phyloP scores from a whole-genome alignment of 30 jellyfish, hydroid and myxozoan species.

The Clytia hemisphaerica region DNA sequence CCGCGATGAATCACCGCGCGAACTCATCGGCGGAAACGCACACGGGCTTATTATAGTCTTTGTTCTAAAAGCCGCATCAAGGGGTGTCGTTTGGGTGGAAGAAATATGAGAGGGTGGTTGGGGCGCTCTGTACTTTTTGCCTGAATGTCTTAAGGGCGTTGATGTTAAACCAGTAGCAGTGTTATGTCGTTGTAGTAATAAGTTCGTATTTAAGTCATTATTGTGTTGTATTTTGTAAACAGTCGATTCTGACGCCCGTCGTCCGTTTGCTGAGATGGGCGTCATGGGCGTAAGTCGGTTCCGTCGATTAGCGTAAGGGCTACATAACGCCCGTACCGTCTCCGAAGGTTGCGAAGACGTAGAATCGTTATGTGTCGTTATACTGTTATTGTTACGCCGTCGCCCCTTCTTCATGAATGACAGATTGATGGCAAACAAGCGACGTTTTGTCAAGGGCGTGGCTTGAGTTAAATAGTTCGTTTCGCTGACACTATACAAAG shows the following conservation, averaged over 20 bases:
- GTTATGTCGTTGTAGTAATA: neutral
- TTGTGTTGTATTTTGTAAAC: conserved; percentile 19
- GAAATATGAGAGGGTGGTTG: neutral
- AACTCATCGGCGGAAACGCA: neutral
- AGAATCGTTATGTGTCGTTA: neutral
- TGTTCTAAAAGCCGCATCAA: too few relatives aligned
- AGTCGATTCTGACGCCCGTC: conserved; percentile 38
- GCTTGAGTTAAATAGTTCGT: neutral
- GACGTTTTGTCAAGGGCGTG: conserved; percentile 37
- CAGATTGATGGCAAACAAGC: conserved; percentile 16
- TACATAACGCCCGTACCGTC: conserved; percentile 29
- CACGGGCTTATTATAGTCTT: too few relatives aligned
- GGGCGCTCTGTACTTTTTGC: conserved; percentile 11
- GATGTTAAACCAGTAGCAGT: neutral
- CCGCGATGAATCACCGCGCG: conserved; percentile 8
- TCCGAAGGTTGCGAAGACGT: conserved; percentile 11
- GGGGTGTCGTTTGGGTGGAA: too few relatives aligned
- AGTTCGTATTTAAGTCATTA: too few relatives aligned
- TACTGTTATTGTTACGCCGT: neutral
- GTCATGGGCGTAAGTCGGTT: neutral
- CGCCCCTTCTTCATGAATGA: conserved; percentile 24
- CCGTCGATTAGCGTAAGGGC: conserved; percentile 31
- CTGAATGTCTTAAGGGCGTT: too few relatives aligned
- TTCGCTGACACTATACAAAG: conserved; percentile 28
- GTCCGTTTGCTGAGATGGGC: too few relatives aligned